Base-by-base conservation (phyloP, 1,140 invertebrate species). In the Euura saliciscinereae region DNA sequence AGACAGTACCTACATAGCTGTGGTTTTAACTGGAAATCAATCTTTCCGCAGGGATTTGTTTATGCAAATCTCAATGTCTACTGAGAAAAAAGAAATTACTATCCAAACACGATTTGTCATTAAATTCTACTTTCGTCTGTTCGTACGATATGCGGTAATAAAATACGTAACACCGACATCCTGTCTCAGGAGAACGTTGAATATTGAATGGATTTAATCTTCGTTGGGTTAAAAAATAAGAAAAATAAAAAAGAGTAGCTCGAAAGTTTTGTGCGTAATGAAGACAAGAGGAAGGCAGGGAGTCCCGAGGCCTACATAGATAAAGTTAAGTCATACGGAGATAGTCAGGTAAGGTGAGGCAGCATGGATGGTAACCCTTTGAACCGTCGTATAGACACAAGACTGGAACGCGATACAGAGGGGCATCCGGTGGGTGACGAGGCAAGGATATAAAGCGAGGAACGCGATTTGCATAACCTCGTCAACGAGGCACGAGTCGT, bases 391-490 rank as follows among this genome's bases (percentile, higher is more conserved):
- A 59, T 59, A 59, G 8, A 59, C 13, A 59, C 13, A n/a, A 59
- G 51, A 59, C 51, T 8, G 3, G 51, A n/a, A 8, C 51, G 51
- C 13, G 72, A 73, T 71, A 74, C 74, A 70, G 78, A 70, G 74
- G 75, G 69, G 78, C 75, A 80, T 80, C 79, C 78, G 79, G 73
- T 70, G 68, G n/a, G 44, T 65, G 75, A 66, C 43, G 72, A 66
- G 28, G 68, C 28, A 66, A 46, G 45, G 45, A 71, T 66, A n/a
- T 4, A 4, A 59, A 44, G 42, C 28, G 51, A 46, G 43, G 42
- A 66, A 45, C n/a, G 8, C 71, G 71, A 78, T 78, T 78, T 76
- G 73, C 77, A 79, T 80, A 71, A 78, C 79, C 76, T 75, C 74
- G 74, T 74, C 74, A 74, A 73, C 74, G 71, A 75, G 70, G 66